A percentile compares a stretch with the other conserved stretches of the same genome.
Evolutionary conservation across 2,113 vertebrate genomes (phyloP).

Genomic region (Melanerpes formicivorus): DNA sequence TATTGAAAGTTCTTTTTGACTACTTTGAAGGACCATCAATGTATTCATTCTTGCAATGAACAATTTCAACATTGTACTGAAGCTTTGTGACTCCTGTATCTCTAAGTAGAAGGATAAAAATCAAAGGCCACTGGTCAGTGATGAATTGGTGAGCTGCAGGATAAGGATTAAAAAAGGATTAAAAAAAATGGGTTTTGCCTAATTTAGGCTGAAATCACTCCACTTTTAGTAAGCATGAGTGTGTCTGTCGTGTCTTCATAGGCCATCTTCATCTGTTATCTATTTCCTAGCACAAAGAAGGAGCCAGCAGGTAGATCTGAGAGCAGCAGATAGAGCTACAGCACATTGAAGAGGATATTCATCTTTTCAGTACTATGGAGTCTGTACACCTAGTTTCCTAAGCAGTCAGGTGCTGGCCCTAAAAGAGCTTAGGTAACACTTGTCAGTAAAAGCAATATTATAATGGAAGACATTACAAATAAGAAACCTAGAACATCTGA

Average conservation of each 20-base stretch:
- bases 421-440: not conserved
- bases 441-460: not conserved
- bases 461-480: not conserved
- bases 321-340: not conserved
- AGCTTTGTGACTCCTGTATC: not conserved
- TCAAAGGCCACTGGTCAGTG: not conserved
- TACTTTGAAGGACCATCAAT: not conserved
- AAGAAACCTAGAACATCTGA: not conserved
- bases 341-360: not conserved
- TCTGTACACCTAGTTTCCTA: not conserved
- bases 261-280: not conserved
- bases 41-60: not conserved
- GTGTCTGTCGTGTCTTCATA: not conserved
- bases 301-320: not conserved
- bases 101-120: not conserved
- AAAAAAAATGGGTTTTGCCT: not conserved
- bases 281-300: not conserved
- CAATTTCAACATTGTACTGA: not conserved
- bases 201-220: not conserved
- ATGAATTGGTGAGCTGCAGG: not conserved
- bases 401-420: not conserved
- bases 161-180: not conserved
- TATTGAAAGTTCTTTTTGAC: not conserved
- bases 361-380: not conserved
- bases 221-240: not conserved